Percentiles rank a stretch among this genome's conserved stretches.
Conservation (phyloP, 1,140 invertebrate genomes). For the Conus ventricosus region DNA sequence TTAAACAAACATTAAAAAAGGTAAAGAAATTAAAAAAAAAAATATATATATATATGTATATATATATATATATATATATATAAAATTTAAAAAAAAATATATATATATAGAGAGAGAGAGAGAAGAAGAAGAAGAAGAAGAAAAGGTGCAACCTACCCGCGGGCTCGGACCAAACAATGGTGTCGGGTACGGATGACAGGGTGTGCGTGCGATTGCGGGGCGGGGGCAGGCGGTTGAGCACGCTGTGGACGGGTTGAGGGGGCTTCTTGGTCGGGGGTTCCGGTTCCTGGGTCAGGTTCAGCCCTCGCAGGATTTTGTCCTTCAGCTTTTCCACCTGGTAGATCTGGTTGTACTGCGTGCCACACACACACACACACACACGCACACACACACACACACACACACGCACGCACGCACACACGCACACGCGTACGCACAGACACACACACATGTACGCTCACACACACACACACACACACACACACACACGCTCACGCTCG, state of each 20-base stretch:
- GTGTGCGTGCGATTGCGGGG: not conserved
- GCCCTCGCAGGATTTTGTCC: constrained; percentile 3
- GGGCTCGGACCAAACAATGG: constrained; percentile 20
- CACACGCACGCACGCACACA: too few species aligned
- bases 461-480: too few species aligned
- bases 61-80: too few species aligned
- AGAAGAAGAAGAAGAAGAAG: too few species aligned
- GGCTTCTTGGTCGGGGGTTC: not conserved
- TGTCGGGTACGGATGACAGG: not conserved
- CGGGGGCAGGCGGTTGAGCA: not conserved
- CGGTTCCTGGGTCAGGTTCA: constrained; percentile 19
- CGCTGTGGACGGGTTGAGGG: not conserved
- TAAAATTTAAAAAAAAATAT: too few species aligned
- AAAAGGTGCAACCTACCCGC: not conserved
- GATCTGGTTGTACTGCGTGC: not conserved
- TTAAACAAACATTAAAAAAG: too few species aligned
- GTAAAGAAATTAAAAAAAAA: too few species aligned
- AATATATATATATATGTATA: too few species aligned
- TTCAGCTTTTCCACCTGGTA: constrained; percentile 23
- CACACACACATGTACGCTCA: too few species aligned
- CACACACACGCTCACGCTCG: too few species aligned
- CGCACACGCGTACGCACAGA: not conserved
- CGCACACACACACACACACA: not conserved
- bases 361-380: too few species aligned
- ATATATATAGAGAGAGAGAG: too few species aligned